These are phyloP conservation scores for Ptychoptera albimana DNA, from an alignment of 2,888 invertebrate genomes.

Conservation along the genomic window DNA sequence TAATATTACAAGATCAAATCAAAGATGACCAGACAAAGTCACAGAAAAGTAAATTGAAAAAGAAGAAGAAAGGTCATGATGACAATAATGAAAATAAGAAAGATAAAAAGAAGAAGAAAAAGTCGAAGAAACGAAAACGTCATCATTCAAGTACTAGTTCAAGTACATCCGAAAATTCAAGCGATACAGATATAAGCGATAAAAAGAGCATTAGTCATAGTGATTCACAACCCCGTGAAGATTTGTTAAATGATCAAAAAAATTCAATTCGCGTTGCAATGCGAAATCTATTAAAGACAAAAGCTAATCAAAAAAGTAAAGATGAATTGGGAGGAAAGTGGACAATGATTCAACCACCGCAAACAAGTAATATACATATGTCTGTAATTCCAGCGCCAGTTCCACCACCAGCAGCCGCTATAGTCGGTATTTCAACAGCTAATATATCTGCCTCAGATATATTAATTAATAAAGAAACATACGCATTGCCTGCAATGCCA, in stretches of 20 bases:
- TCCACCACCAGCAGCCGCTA: slow-evolving; percentile 16
- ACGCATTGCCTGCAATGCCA: too few relatives aligned
- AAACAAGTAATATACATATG: slow-evolving; percentile 13
- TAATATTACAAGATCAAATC: too few relatives aligned
- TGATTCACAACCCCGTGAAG: slow-evolving; percentile 5
- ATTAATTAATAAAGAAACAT: too few relatives aligned
- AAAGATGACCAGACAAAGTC: slow-evolving; percentile 11
- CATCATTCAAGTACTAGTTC: slow-evolving; percentile 15
- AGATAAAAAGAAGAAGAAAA: slow-evolving; percentile 35
- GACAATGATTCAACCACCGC: slow-evolving; percentile 29
- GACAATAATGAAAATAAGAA: slow-evolving; percentile 22
- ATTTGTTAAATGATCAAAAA: slow-evolving; percentile 31
- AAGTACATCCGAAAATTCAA: slow-evolving; percentile 16
- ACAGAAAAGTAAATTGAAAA: slow-evolving; percentile 39
- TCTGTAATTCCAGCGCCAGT: not conserved
- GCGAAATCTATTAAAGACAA: slow-evolving; percentile 39
- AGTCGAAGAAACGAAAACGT: slow-evolving; percentile 32
- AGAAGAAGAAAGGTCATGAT: slow-evolving; percentile 13
- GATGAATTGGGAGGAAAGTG: slow-evolving; percentile 26
- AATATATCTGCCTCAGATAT: too few relatives aligned
- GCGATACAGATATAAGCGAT: slow-evolving; percentile 12
- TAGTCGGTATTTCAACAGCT: slow-evolving; percentile 10
- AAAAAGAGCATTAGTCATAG: slow-evolving; percentile 4
- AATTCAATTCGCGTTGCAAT: slow-evolving; percentile 48
- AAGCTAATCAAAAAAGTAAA: slow-evolving; percentile 20